phyloP scores from a whole-genome alignment of 1,140 invertebrate genomes.

The Bombus confusus region DNA sequence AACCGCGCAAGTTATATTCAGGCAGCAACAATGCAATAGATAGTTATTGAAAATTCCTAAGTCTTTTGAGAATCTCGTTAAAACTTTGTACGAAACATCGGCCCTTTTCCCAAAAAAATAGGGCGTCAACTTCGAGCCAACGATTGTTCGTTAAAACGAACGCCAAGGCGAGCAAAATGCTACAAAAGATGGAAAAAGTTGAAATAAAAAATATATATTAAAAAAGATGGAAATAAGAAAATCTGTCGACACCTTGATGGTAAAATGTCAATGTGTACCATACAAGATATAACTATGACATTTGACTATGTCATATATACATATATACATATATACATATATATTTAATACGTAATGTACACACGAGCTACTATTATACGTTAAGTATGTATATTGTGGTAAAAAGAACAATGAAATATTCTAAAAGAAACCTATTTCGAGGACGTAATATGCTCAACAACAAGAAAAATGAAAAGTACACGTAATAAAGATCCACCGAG shows the following conservation, averaged over 20 bases:
- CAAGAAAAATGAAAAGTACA: conserved; percentile 58
- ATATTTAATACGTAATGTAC: conserved; percentile 66
- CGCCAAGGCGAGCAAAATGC: conserved; percentile 16
- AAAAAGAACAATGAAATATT: conserved; percentile 72
- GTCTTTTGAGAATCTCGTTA: conserved; percentile 52
- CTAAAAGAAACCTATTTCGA: conserved; percentile 74
- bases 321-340: conserved; percentile 66
- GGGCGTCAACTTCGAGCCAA: conserved; percentile 37
- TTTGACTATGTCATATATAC: conserved; percentile 60
- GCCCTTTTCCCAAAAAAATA: conserved; percentile 41
- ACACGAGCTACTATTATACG: conserved; percentile 59
- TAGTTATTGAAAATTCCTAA: conserved; percentile 66
- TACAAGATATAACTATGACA: conserved; percentile 72
- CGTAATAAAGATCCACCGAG: conserved; percentile 43
- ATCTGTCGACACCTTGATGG: conserved; percentile 63
- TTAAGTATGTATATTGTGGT: conserved; percentile 68
- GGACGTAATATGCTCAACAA: conserved; percentile 75
- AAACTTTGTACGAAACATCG: conserved; percentile 58
- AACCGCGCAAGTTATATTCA: conserved; percentile 51
- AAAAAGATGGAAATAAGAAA: background rate
- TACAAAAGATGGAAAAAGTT: background rate
- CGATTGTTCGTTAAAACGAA: conserved; percentile 38
- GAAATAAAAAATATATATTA: background rate
- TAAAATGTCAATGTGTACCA: conserved; percentile 75
- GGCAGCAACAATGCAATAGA: conserved; percentile 67